These are phyloP conservation scores for Phalacrocorax pelagicus DNA, from an alignment of 2,113 vertebrate species.

Conservation along the genomic window DNA sequence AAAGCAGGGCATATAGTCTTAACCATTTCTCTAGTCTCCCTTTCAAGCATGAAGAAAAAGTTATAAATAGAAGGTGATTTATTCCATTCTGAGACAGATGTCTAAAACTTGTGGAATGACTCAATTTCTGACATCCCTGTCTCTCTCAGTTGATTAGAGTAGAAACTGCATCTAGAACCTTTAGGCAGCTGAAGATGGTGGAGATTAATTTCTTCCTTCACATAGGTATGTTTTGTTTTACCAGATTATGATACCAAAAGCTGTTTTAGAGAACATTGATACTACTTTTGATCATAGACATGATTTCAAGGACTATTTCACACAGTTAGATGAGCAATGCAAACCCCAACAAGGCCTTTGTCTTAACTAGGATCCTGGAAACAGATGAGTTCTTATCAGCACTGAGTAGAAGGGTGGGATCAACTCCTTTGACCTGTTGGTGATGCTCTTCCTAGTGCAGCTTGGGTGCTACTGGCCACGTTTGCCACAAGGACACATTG, in stretches of 20 bases:
- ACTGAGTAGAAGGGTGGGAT: neutral
- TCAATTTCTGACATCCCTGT: neutral
- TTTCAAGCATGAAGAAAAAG: neutral
- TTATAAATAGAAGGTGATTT: neutral
- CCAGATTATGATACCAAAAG: neutral
- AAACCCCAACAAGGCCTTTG: neutral
- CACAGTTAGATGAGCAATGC: neutral
- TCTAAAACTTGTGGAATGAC: neutral
- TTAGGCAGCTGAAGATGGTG: neutral
- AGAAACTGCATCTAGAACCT: neutral
- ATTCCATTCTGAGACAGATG: neutral
- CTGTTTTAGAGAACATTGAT: neutral
- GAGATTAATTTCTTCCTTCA: neutral
- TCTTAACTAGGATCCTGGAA: neutral
- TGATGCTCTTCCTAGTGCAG: neutral
- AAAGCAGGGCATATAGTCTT: neutral
- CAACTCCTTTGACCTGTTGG: rapidly evolving
- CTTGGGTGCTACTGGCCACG: neutral
- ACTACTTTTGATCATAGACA: neutral
- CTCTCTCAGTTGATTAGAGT: neutral
- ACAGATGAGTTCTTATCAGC: neutral
- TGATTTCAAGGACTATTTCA: neutral
- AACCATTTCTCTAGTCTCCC: neutral
- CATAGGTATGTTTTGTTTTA: neutral
- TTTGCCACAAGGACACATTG: neutral